Evolutionary conservation across 2,113 vertebrate genomes (phyloP), one percentile per base, ranked within the genome.

Genomic region (Romanogobio albipinnatus): DNA sequence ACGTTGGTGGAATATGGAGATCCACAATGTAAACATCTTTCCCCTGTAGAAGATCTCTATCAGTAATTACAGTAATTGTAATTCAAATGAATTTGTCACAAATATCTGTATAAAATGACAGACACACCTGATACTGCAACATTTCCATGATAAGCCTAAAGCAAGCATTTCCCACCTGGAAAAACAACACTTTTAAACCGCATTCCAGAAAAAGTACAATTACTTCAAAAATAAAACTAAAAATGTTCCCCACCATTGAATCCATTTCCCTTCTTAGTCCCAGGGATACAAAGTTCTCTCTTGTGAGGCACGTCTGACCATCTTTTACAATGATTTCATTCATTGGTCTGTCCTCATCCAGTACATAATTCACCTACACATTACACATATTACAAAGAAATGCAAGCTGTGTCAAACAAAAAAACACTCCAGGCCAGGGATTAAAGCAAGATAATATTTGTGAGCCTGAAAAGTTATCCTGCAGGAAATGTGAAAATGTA

Each of bases 1-100:
- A 79, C 24, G 26, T 79, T 19, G 56, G 26, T n/a, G 59, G 33
- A 59, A 62, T 61, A 79, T 79, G 59, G 4, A 39, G 29, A 59
- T 79, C 56, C 11, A 43, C 56, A 39, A 61, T 13, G 39, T 24
- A 79, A 61, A 79, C 19, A 79, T 79, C 56, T 53, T 79, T 70
- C 8, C 66, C 36, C 66, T 68, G 29, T 68, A 68, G 45, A 47
- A 47, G 45, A 47, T 11, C 45, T 47, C 45, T 47, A 47, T 47
- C 45, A 47, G 4, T 47, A 11, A 47, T 47, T 47, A 47, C 45
- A 47, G 45, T 47, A 47, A 11, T 47, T 47, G 45, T 47, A 47
- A 47, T 47, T 47, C 45, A 47, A 11, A 6, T 45, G 43, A 45
- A 45, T 10, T 47, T 11, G 45, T 47, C 45, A 47, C 45, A 47